Evolutionary conservation across 2,888 invertebrate genomes (phyloP).

Genomic region (Caprella mutica): DNA sequence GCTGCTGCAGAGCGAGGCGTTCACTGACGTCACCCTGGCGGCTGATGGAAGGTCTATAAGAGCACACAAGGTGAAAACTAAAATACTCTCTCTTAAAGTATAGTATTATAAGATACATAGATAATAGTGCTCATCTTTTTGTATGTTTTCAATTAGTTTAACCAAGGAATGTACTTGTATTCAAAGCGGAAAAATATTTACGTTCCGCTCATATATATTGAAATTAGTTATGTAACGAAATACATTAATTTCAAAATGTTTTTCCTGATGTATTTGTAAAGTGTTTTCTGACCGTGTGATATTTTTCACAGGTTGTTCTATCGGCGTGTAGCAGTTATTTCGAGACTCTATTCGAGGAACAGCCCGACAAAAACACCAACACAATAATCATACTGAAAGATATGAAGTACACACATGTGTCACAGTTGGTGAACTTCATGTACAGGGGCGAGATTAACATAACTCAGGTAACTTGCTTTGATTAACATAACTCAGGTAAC

Average conservation of each 20-base stretch:
- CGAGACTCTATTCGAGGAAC: slow-evolving; percentile 69
- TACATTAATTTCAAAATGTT: no score
- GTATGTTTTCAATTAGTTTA: no score
- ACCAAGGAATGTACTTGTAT: no score
- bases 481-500: no score
- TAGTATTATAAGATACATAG: no score
- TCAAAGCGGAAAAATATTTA: no score
- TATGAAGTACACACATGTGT: slow-evolving; percentile 77
- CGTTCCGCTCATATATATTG: no score
- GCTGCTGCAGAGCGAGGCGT: slow-evolving; percentile 78
- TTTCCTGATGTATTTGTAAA: no score
- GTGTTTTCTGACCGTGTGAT: no score
- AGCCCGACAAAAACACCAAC: slow-evolving; percentile 67
- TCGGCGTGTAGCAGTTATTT: slow-evolving; percentile 88
- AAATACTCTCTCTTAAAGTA: no score
- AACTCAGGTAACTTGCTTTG: slow-evolving; percentile 57
- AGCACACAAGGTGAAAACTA: slow-evolving; percentile 58
- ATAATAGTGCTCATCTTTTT: no score
- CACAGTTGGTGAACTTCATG: slow-evolving; percentile 85
- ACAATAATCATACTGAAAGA: slow-evolving; percentile 79
- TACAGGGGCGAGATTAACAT: slow-evolving; percentile 92
- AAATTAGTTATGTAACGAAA: no score
- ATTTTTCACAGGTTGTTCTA: slow-evolving; percentile 57
- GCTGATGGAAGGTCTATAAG: slow-evolving; percentile 82
- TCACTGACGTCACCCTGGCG: slow-evolving; percentile 86